Evolutionary conservation across 2,797 vertebrate genomes (phyloP).

Genomic region (Tarsius wallacei): DNA sequence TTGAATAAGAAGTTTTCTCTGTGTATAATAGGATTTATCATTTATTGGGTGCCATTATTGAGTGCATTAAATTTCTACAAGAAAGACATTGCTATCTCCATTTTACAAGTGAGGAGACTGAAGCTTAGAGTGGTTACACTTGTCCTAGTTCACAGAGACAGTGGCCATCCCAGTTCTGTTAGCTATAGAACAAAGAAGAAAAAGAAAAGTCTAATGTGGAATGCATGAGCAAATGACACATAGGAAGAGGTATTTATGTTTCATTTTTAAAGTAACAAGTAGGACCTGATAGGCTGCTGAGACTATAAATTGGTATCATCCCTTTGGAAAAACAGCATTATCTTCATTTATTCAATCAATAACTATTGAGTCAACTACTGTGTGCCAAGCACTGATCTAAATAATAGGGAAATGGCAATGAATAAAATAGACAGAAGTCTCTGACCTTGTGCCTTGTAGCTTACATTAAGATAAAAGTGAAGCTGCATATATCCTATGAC

Average conservation of each 20-base stretch:
- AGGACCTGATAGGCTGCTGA: background rate
- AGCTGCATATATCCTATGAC: background rate
- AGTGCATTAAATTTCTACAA: constrained; percentile 60
- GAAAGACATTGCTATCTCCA: background rate
- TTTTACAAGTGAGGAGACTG: constrained; percentile 66
- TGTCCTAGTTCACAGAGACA: constrained; percentile 10
- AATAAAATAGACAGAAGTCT: constrained; percentile 32
- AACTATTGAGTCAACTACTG: background rate
- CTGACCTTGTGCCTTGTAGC: background rate
- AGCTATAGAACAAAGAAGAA: constrained; percentile 9
- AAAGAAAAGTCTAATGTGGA: constrained; percentile 33
- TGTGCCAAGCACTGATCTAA: background rate
- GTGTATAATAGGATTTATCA: constrained; percentile 74
- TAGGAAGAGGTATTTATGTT: background rate
- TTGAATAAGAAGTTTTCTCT: constrained; percentile 37
- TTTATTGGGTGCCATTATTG: constrained; percentile 48
- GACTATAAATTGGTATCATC: background rate
- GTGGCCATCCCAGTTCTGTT: background rate
- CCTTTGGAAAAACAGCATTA: constrained; percentile 34
- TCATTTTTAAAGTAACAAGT: constrained; percentile 40
- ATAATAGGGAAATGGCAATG: background rate
- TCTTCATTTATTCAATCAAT: constrained; percentile 24
- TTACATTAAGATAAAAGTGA: background rate
- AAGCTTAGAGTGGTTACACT: constrained; percentile 18
- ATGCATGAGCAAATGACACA: constrained; percentile 15